Percentiles rank a stretch among this genome's conserved stretches.
These are phyloP conservation scores for Enhydra lutris DNA, from an alignment of 2,113 vertebrate species.

Conservation along the genomic window DNA sequence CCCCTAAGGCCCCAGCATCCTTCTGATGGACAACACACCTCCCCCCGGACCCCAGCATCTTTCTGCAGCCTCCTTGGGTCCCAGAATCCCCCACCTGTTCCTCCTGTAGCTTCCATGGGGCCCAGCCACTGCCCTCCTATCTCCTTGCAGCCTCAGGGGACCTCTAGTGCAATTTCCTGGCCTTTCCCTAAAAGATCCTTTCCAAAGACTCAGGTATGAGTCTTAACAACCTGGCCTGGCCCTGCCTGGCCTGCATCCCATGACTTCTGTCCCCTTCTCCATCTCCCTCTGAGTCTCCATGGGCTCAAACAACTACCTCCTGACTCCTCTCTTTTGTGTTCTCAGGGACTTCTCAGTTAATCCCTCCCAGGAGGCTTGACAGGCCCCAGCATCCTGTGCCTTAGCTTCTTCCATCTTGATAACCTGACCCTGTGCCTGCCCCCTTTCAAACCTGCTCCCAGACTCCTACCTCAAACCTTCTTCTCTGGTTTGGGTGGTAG, in stretches of 20 bases:
- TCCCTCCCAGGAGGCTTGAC: neutral
- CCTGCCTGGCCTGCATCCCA: neutral
- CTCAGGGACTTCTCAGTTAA: slow-evolving; percentile 16
- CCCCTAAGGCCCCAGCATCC: neutral
- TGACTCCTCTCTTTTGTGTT: neutral
- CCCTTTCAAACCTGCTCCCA: neutral
- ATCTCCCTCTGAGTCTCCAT: neutral
- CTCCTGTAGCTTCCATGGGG: neutral
- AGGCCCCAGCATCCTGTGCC: neutral
- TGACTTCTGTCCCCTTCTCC: neutral
- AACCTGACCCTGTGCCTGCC: neutral
- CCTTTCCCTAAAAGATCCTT: neutral
- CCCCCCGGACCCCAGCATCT: neutral
- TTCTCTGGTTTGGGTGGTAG: slow-evolving; percentile 5
- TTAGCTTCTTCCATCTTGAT: slow-evolving; percentile 5
- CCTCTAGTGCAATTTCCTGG: neutral
- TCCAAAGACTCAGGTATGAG: neutral
- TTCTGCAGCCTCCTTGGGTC: neutral
- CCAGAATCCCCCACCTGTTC: neutral
- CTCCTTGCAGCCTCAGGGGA: neutral
- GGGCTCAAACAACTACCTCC: neutral
- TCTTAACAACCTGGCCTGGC: neutral
- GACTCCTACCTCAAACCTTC: neutral
- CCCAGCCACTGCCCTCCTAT: neutral
- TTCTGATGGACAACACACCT: neutral